These are phyloP conservation scores for Donacobius atricapilla DNA, from an alignment of 2,113 vertebrate species.

Conservation along the genomic window DNA sequence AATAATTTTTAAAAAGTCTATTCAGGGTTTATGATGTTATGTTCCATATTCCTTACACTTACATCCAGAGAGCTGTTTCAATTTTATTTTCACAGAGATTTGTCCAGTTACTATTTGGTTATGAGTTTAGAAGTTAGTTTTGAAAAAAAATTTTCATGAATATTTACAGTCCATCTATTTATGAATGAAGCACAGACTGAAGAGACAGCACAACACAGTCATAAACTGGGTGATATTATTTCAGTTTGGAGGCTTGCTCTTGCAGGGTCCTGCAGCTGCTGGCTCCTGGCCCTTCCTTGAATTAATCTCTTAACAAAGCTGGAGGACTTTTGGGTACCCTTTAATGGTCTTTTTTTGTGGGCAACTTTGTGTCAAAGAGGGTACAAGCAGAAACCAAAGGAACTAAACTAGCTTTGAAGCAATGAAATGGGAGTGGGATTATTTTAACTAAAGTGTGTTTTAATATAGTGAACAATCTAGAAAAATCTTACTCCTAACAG, in stretches of 20 bases:
- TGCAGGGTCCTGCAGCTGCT: background rate
- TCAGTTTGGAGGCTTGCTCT: background rate
- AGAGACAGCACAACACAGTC: background rate
- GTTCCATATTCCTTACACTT: background rate
- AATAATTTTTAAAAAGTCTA: background rate
- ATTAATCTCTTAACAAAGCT: background rate
- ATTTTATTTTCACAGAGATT: background rate
- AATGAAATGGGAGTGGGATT: background rate
- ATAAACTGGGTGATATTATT: background rate
- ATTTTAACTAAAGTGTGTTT: background rate
- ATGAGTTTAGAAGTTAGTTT: background rate
- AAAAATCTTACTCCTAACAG: background rate
- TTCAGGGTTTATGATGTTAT: background rate
- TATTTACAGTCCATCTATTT: constrained; percentile 20
- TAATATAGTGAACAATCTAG: background rate
- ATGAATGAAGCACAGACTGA: background rate
- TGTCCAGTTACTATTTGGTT: background rate
- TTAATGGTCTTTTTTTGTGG: background rate
- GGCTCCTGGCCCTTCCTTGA: background rate
- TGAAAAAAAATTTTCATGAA: background rate
- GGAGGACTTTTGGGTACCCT: background rate
- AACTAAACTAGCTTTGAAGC: background rate
- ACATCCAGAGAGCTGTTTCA: background rate
- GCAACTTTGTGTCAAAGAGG: background rate
- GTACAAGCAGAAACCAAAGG: background rate